Conservation (phyloP, 2,888 invertebrate species). For the Hypomecis atomaria region DNA sequence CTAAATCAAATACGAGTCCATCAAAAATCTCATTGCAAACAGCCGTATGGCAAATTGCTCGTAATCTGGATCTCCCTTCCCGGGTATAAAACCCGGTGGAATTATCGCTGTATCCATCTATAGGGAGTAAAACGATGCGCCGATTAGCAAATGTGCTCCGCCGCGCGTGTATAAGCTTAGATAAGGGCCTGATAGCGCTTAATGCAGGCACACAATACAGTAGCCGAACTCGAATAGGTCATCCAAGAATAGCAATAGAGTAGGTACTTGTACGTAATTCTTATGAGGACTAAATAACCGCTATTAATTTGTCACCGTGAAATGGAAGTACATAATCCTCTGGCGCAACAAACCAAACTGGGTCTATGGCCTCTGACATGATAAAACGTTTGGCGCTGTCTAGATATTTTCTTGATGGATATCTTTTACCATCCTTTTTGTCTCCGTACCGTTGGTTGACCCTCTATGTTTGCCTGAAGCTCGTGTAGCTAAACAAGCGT, state of each 20-base stretch:
- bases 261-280: too few species aligned
- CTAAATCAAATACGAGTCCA: constrained; percentile 32
- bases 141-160: constrained; percentile 74
- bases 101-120: constrained; percentile 69
- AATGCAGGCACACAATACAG: constrained; percentile 21
- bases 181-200: constrained; percentile 63
- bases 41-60: constrained; percentile 70
- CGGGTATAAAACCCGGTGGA: constrained; percentile 70
- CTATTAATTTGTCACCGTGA: too few species aligned
- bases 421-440: too few species aligned
- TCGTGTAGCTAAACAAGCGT: too few species aligned
- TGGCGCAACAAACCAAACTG: too few species aligned
- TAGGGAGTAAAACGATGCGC: constrained; percentile 68
- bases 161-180: constrained; percentile 68
- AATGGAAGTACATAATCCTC: too few species aligned
- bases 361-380: too few species aligned
- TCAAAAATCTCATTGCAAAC: constrained; percentile 39
- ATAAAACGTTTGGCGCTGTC: too few species aligned
- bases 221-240: constrained; percentile 6
- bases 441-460: too few species aligned
- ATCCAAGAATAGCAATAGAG: not conserved
- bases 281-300: too few species aligned
- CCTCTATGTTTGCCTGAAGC: too few species aligned
- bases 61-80: constrained; percentile 70
- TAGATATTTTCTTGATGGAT: too few species aligned